A percentile compares a stretch with the other conserved stretches of the same genome.
These are phyloP conservation scores for Axinella damicornis DNA, from an alignment of 37 sponge, comb jelly and placozoan genomes.

Conservation along the genomic window DNA sequence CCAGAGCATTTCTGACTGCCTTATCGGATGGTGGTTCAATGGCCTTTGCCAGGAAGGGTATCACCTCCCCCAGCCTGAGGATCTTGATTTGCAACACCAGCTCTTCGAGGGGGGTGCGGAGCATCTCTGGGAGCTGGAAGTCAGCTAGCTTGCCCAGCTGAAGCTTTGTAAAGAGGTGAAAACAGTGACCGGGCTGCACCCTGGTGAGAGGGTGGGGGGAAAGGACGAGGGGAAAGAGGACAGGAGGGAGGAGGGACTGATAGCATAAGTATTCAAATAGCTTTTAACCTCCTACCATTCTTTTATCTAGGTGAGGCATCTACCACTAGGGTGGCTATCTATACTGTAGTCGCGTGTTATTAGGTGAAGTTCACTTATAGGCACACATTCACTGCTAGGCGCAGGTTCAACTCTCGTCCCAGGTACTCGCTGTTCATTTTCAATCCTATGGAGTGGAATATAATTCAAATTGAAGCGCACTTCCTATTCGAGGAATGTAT, in stretches of 20 bases:
- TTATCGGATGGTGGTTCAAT: conserved; percentile 65
- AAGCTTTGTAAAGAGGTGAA: conserved; percentile 62
- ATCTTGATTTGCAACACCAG: conserved; percentile 85
- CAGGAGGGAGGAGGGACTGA: background rate
- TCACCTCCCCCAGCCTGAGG: conserved; percentile 64
- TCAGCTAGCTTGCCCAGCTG: conserved; percentile 58
- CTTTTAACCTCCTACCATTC: no score
- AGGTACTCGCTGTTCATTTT: no score
- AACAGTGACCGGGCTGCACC: conserved; percentile 80
- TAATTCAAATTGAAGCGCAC: no score
- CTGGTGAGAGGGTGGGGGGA: conserved; percentile 12
- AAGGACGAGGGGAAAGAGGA: background rate
- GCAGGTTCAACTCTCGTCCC: no score
- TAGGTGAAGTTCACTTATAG: no score
- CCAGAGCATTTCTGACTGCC: conserved; percentile 56
- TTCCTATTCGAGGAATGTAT: no score
- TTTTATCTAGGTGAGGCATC: no score
- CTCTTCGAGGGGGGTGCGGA: conserved; percentile 86
- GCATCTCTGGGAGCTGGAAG: conserved; percentile 83
- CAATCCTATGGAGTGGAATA: no score
- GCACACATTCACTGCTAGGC: no score
- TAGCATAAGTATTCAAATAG: background rate
- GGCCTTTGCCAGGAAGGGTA: conserved; percentile 67
- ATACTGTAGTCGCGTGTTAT: no score
- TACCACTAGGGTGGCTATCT: no score